These are phyloP conservation scores for Anoplius nigerrimus DNA, from an alignment of 2,888 invertebrate species.

Conservation along the genomic window DNA sequence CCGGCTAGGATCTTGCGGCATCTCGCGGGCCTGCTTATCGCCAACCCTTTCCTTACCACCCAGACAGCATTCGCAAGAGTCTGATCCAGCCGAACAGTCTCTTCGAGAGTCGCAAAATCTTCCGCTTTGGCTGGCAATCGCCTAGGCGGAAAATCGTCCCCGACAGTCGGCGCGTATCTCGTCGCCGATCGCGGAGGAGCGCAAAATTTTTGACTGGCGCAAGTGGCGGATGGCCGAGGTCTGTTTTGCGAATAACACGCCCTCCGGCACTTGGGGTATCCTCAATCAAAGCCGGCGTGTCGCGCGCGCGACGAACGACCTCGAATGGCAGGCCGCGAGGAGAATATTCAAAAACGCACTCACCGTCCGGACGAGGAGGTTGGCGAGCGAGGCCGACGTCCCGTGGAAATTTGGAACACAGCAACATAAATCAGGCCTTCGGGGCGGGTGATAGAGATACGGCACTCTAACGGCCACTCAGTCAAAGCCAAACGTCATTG, in stretches of 20 bases:
- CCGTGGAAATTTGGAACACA: constrained; percentile 50
- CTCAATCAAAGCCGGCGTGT: background rate
- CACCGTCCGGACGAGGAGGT: constrained; percentile 34
- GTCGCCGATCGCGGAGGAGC: background rate
- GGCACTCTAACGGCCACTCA: constrained; percentile 67
- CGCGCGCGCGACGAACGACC: background rate
- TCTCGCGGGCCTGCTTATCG: too few species aligned
- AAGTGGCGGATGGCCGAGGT: background rate
- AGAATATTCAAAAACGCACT: constrained; percentile 32
- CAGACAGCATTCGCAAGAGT: too few species aligned
- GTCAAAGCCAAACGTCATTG: constrained; percentile 70
- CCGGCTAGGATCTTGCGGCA: constrained; percentile 6
- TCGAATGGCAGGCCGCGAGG: background rate
- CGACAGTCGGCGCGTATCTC: too few species aligned
- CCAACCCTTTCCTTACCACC: too few species aligned
- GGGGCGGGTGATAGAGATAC: constrained; percentile 51
- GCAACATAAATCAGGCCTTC: constrained; percentile 59
- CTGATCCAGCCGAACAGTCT: too few species aligned
- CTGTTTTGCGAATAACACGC: background rate
- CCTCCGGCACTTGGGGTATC: too few species aligned
- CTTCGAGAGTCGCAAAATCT: too few species aligned
- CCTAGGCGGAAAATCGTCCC: too few species aligned
- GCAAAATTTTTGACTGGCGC: background rate
- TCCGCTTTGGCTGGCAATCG: too few species aligned
- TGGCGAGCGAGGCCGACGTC: constrained; percentile 14